Evolutionary conservation across 2,113 vertebrate species (phyloP).

Genomic region (Gymnocephalus cernua): DNA sequence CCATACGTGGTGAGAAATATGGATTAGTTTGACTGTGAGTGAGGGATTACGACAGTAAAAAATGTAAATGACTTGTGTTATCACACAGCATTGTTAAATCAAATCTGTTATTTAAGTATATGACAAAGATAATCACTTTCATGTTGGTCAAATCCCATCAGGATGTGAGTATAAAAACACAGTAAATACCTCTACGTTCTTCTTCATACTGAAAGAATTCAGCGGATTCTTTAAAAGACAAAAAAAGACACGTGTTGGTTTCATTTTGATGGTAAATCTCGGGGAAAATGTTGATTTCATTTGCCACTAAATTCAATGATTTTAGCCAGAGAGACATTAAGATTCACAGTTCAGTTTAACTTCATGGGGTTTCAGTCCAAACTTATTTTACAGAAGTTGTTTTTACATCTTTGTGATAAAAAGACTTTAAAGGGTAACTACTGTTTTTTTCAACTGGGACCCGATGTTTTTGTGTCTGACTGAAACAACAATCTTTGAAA

Average conservation of each 20-base stretch:
- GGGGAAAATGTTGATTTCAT: neutral
- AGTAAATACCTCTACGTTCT: constrained; percentile 78
- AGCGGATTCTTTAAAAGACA: constrained; percentile 78
- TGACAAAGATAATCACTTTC: neutral
- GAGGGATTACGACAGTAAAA: neutral
- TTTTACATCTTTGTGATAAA: too few species aligned
- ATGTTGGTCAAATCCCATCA: neutral
- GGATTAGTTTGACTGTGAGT: constrained; percentile 8
- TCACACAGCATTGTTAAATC: neutral
- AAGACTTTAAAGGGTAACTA: too few species aligned
- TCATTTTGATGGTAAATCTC: neutral
- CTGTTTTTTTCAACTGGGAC: too few species aligned
- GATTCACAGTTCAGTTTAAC: neutral
- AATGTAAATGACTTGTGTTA: neutral
- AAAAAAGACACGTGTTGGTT: neutral
- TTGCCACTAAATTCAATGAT: neutral
- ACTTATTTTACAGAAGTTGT: neutral
- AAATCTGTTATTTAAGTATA: neutral
- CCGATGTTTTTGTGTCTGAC: too few species aligned
- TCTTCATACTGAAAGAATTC: constrained; percentile 83
- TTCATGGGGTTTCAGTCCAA: neutral
- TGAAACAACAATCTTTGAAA: too few species aligned
- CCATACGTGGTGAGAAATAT: neutral
- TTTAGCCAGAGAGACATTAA: neutral
- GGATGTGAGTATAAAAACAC: neutral